phyloP scores from a whole-genome alignment of 2,888 invertebrate species.

The Dryococelus australis region DNA sequence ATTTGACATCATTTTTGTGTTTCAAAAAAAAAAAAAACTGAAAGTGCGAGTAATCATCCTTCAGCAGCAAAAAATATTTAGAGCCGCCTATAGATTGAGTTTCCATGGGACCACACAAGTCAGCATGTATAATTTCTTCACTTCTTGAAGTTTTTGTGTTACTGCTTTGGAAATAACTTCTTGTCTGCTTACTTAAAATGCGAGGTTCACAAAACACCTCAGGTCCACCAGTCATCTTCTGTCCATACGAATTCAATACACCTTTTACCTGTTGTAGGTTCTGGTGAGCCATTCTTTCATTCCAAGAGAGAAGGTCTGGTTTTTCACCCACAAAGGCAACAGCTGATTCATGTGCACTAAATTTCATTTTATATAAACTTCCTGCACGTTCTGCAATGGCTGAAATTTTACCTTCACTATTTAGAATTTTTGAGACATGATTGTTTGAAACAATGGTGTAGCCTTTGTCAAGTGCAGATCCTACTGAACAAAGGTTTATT shows the following conservation, averaged over 20 bases:
- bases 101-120: conserved; percentile 6
- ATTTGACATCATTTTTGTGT: neutral
- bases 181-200: neutral
- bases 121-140: neutral
- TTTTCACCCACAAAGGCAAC: neutral
- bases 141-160: neutral
- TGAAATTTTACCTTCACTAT: neutral
- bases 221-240: no score
- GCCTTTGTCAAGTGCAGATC: no score
- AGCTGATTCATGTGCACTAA: neutral
- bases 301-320: neutral
- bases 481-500: no score
- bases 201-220: no score
- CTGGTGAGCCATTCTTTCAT: neutral
- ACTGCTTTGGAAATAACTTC: neutral
- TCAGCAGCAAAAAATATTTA: neutral
- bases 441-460: neutral
- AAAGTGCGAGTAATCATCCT: neutral
- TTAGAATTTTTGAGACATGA: neutral
- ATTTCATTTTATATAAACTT: neutral
- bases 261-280: no score
- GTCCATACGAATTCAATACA: no score
- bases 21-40: neutral
- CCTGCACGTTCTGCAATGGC: neutral
- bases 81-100: neutral